phyloP scores from a whole-genome alignment of 2,113 vertebrate species.

The Drymodes brunneopygia region DNA sequence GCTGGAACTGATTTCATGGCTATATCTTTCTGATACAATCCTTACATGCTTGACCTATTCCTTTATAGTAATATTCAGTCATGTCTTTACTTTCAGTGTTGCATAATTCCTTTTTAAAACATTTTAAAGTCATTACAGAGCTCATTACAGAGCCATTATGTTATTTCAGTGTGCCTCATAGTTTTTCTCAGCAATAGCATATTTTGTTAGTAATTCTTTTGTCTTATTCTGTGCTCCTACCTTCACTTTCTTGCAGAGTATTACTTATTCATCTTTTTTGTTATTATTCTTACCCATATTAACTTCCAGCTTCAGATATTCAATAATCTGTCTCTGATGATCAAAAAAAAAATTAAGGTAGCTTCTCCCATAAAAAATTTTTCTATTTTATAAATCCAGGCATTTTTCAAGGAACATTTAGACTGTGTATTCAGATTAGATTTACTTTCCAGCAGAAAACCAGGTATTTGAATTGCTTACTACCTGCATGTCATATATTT shows the following conservation, averaged over 20 bases:
- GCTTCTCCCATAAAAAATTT: neutral
- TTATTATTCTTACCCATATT: neutral
- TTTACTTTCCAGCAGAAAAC: neutral
- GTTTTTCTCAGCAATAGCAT: neutral
- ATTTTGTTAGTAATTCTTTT: neutral
- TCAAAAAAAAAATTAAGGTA: neutral
- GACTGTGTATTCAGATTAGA: neutral
- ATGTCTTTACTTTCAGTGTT: neutral
- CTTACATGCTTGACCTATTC: neutral
- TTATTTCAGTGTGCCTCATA: neutral
- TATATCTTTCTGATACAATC: neutral
- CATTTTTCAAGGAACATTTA: neutral
- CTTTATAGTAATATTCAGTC: neutral
- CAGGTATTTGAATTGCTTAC: neutral
- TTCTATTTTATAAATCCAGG: neutral
- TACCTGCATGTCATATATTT: neutral
- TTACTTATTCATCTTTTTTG: neutral
- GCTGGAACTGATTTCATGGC: neutral
- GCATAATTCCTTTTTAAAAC: neutral
- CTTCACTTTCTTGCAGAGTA: neutral
- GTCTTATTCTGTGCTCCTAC: neutral
- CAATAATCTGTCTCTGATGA: neutral
- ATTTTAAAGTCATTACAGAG: neutral
- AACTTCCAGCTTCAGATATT: neutral
- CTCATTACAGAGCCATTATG: neutral